Evolutionary conservation across 2,797 vertebrate genomes (phyloP).

Genomic region (Knipowitschia caucasica): DNA sequence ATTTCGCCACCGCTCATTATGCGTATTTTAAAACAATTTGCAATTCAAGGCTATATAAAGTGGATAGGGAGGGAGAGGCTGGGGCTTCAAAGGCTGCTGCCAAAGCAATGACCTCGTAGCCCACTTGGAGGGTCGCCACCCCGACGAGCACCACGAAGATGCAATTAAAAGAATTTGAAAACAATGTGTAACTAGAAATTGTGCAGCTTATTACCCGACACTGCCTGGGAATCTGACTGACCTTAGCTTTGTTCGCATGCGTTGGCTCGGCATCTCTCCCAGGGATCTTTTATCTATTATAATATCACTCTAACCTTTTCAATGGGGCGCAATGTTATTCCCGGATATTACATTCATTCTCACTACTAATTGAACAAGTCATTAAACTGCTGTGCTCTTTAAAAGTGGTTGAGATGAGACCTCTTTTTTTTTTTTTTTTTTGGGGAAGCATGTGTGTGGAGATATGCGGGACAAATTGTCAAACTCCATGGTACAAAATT

Average conservation of each 20-base stretch:
- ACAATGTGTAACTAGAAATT: slow-evolving; percentile 69
- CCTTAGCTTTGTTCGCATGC: slow-evolving; percentile 39
- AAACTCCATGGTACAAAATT: slow-evolving; percentile 13
- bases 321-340: slow-evolving; percentile 26
- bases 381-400: slow-evolving; percentile 33
- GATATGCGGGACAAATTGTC: slow-evolving; percentile 24
- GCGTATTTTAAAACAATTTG: slow-evolving; percentile 88
- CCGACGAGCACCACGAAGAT: slow-evolving; percentile 73
- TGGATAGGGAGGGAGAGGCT: slow-evolving; percentile 55
- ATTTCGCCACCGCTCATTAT: slow-evolving; percentile 86
- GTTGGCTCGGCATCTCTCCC: slow-evolving; percentile 22
- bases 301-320: slow-evolving; percentile 52
- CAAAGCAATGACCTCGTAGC: slow-evolving; percentile 70
- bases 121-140: slow-evolving; percentile 73
- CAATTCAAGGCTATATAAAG: slow-evolving; percentile 88
- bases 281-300: slow-evolving; percentile 50
- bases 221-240: slow-evolving; percentile 53
- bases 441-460: slow-evolving; percentile 6
- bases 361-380: slow-evolving; percentile 49
- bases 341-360: slow-evolving; percentile 26
- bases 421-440: too few relatives aligned
- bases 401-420: slow-evolving; percentile 10
- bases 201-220: slow-evolving; percentile 65
- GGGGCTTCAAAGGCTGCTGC: slow-evolving; percentile 73
- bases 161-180: slow-evolving; percentile 81